A percentile compares a stretch with the other conserved stretches of the same genome.
These are phyloP conservation scores for Oreochromis mossambicus DNA, from an alignment of 2,797 vertebrate genomes.

Conservation along the genomic window DNA sequence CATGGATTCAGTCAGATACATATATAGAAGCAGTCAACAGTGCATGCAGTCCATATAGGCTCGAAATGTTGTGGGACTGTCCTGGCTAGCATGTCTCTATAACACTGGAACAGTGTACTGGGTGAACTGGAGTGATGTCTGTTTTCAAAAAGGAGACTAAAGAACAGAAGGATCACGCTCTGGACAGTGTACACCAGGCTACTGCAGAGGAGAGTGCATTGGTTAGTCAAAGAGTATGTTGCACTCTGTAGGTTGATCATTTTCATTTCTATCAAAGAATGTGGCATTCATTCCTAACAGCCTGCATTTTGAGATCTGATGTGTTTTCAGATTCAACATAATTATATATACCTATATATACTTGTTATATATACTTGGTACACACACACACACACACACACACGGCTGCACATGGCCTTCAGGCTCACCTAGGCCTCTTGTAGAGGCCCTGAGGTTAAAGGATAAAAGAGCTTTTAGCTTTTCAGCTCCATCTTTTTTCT, in stretches of 20 bases:
- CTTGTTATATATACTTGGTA: background rate
- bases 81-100: background rate
- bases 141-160: too few species aligned
- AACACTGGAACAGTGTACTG: background rate
- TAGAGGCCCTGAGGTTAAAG: background rate
- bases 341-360: background rate
- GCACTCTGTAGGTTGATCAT: background rate
- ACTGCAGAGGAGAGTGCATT: background rate
- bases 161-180: background rate
- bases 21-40: rapidly evolving
- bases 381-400: too few species aligned
- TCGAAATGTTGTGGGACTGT: background rate
- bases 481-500: background rate
- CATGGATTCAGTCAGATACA: background rate
- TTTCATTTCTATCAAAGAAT: too few species aligned
- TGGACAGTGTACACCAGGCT: background rate
- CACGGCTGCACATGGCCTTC: background rate
- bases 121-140: too few species aligned
- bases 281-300: background rate
- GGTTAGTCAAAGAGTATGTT: background rate
- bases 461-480: background rate
- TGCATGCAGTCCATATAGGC: background rate
- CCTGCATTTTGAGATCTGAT: background rate
- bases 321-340: background rate
- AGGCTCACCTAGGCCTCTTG: background rate